Percentiles rank a stretch among this genome's conserved stretches.
phyloP scores from a whole-genome alignment of 2,113 vertebrate species.

The Leucosticte australis region DNA sequence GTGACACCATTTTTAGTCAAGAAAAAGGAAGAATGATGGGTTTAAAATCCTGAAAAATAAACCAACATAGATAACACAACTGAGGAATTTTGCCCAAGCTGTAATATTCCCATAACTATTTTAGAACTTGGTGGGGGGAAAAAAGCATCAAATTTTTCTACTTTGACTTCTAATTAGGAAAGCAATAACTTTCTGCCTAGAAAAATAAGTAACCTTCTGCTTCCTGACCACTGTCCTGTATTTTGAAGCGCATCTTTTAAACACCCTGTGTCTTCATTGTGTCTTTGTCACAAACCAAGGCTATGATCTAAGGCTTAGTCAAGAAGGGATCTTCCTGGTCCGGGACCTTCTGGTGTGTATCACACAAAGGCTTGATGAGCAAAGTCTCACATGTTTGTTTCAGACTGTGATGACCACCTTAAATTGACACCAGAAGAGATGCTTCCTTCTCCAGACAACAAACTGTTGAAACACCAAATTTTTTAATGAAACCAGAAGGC shows the following conservation, averaged over 20 bases:
- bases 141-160: background rate
- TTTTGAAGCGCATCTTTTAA: background rate
- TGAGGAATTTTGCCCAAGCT: background rate
- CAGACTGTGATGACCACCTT: constrained; percentile 17
- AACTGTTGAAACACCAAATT: constrained; percentile 57
- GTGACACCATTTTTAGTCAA: background rate
- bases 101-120: background rate
- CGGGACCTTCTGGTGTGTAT: background rate
- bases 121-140: fast-evolving
- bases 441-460: constrained; percentile 29
- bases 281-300: background rate
- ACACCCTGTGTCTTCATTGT: background rate
- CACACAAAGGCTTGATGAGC: background rate
- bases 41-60: background rate
- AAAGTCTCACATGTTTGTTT: constrained; percentile 36
- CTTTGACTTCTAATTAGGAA: background rate
- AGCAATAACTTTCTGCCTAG: background rate
- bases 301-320: background rate
- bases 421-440: constrained; percentile 42
- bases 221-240: background rate
- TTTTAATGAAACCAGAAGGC: constrained; percentile 50
- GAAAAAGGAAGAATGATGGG: background rate
- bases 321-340: background rate
- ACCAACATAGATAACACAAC: background rate
- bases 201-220: background rate